phyloP scores from a whole-genome alignment of 53 echinoderm and acorn worm genomes.

The Zoroaster sp. region DNA sequence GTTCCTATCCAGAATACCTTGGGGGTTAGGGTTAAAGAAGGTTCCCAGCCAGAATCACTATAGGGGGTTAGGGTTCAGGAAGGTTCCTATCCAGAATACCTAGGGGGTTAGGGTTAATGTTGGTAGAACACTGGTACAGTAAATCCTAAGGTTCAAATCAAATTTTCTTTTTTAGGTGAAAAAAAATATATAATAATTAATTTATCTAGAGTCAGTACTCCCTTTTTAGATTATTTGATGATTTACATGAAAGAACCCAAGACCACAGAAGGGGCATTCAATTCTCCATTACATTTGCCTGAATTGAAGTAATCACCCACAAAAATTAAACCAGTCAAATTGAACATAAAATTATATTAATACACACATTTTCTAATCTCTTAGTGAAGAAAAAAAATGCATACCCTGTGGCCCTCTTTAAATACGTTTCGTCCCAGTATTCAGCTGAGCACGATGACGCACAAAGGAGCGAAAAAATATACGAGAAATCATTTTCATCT shows the following conservation, averaged over 20 bases:
- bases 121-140: no score
- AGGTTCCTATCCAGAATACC: no score
- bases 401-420: conserved; percentile 31
- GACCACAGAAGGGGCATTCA: neutral
- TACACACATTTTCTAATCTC: conserved; percentile 48
- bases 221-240: no score
- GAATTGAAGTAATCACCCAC: conserved; percentile 18
- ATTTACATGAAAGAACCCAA: neutral
- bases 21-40: no score
- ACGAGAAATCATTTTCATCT: conserved; percentile 52
- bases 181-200: no score
- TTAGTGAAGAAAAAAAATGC: conserved; percentile 25
- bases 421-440: conserved; percentile 52
- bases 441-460: conserved; percentile 56
- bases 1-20: no score
- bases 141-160: no score
- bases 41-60: no score
- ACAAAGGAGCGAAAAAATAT: conserved; percentile 35
- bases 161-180: no score
- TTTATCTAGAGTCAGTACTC: no score
- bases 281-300: conserved; percentile 12
- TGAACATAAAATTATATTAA: conserved; percentile 49
- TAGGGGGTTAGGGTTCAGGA: no score
- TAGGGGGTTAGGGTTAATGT: no score
- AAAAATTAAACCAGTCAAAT: conserved; percentile 23